Evolutionary conservation across 2,797 vertebrate species (phyloP), one percentile per base, ranked within the genome.

Genomic region (Gallirallus australis): DNA sequence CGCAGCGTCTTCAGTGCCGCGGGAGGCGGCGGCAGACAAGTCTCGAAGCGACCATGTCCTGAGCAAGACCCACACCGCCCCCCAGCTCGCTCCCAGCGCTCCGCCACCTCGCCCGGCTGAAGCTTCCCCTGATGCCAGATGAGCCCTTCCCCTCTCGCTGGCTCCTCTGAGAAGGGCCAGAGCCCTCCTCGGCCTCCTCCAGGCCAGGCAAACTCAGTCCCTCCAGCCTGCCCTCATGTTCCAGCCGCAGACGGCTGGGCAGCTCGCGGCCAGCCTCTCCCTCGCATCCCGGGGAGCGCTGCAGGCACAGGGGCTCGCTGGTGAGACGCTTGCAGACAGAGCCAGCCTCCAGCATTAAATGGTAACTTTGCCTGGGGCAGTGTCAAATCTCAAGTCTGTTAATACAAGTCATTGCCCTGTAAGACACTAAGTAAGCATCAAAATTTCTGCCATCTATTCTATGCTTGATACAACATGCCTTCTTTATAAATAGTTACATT

Each of bases 241-340:
- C 35, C 52, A 20, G 61, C 33, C 63, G 25, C 48, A 8, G 54
- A 6, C 20, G 7, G 28, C 35, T 4, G 28, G 56, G 52, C 45
- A 30, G 52, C 35, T 27, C 13, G 13, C 78, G 7, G 45, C 1
- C 2, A 6, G 7, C 31, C 39, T 7, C 48, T 17, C 31, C 4
- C 19, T 14, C 27, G 2, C 63, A 2, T 0, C 5, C 16, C 1
- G 7, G 42, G 15, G 2, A 47, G n/a, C 52, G 1, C 24, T 2
- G 63, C 37, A 5, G 47, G 57, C 8, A 3, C 23, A 45, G 4
- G 35, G 54, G 9, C 42, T 33, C 6, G 12, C 59, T 24, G n/a
- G 21, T 3, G 59, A n/a, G 50, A 40, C 5, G 9, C 50, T 8
- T 11, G 60, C 2, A 2, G 53, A 3, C 5, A 12, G n/a, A n/a